Evolutionary conservation across 2,113 vertebrate genomes (phyloP), one percentile per base, ranked within the genome.

Genomic region (Empidonax traillii): DNA sequence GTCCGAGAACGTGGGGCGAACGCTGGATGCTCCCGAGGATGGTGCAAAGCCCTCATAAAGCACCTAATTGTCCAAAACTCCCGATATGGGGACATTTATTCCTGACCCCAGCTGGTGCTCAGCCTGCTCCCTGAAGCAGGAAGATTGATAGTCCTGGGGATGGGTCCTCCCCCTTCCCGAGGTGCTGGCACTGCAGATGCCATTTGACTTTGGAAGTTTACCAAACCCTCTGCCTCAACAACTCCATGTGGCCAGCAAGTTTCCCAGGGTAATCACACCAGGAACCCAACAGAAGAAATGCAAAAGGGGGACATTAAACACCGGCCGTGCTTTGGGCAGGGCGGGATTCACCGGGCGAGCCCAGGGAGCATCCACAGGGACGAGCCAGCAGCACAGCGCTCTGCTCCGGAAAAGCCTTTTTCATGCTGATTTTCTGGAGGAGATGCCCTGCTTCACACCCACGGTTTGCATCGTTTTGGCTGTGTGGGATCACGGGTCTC

Each of bases 61-160:
- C 93, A 94, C 93, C 95, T 96, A 97, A 97, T 96, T 93, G 97
- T 44, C 94, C 97, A 96, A 94, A 97, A 86, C 95, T 93, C 89
- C 87, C 0, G 79, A 63, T 35, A 58, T 67, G 89, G 88, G 95
- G 93, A 93, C 95, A 87, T 97, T 96, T 92, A 94, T 94, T 28
- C 95, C 90, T 89, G 95, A 91, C 95, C 96, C 96, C 94, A 96
- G 96, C 94, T 94, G 96, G 68, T 79, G 95, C 83, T 96, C 96
- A 94, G 94, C 85, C 96, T 77, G 94, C 30, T 89, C 93, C 94
- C 83, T 59, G 95, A 83, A 95, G 97, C 94, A 76, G 72, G 79
- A 93, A 97, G 95, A 97, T 92, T 84, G 95, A 97, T 97, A 56
- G 93, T 52, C 85, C 76, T 52, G 4, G 3, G 92, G 86, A 77